These are phyloP conservation scores for Porites divaricata DNA, from an alignment of 92 coral and sea anemone species.

Conservation along the genomic window DNA sequence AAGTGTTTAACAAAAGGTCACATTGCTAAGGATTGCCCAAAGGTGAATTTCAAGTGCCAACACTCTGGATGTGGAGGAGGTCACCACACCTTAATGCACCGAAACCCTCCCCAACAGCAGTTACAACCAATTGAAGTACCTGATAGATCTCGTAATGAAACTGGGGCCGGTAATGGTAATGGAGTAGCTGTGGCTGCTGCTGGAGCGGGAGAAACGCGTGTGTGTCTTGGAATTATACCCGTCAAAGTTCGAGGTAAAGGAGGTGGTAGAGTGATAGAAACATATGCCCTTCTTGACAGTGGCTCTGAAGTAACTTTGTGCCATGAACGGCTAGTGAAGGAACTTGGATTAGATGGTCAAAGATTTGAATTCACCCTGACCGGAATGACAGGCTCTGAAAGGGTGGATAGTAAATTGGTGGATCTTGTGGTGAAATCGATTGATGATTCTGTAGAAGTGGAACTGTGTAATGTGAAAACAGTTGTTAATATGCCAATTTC, in stretches of 20 bases:
- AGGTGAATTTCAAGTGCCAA: constrained; percentile 41
- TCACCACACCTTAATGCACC: too few species aligned
- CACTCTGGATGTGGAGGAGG: constrained; percentile 39
- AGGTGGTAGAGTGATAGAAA: too few species aligned
- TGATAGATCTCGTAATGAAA: not conserved
- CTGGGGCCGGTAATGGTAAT: not conserved
- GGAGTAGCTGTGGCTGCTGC: too few species aligned
- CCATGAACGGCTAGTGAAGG: constrained; percentile 53
- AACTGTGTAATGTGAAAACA: constrained; percentile 63
- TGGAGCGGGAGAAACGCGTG: too few species aligned
- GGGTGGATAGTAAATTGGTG: constrained; percentile 45
- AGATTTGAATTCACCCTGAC: constrained; percentile 61
- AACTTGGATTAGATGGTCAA: constrained; percentile 50
- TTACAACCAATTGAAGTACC: not conserved
- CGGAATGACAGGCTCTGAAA: constrained; percentile 21
- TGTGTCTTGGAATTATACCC: too few species aligned
- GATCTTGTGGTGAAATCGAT: constrained; percentile 60
- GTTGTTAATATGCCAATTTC: constrained; percentile 72
- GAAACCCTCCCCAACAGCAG: too few species aligned
- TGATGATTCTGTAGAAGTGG: constrained; percentile 50
- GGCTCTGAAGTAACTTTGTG: constrained; percentile 9
- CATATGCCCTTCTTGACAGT: too few species aligned
- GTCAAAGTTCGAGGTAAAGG: too few species aligned
- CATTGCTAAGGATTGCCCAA: not conserved
- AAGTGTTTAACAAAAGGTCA: constrained; percentile 58